Percentiles rank a stretch among this genome's conserved stretches.
phyloP scores from a whole-genome alignment of 2,113 vertebrate species.

The Labeo catla region DNA sequence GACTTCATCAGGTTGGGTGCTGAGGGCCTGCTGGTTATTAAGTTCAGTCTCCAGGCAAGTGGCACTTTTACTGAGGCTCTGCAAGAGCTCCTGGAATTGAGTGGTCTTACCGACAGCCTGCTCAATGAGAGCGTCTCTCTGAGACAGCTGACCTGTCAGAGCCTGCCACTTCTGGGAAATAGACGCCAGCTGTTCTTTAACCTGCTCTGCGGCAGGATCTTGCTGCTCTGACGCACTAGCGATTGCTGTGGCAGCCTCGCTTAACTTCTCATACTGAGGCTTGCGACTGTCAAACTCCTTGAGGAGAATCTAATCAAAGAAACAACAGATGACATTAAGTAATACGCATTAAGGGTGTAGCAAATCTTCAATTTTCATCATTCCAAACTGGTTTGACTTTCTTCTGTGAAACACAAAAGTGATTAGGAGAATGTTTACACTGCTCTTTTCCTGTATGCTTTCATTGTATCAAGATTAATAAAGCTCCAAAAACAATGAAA shows the following conservation, averaged over 20 bases:
- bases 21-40: conserved; percentile 78
- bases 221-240: conserved; percentile 80
- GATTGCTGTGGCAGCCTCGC: conserved; percentile 80
- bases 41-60: conserved; percentile 81
- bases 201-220: conserved; percentile 75
- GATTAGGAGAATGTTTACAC: not conserved
- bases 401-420: not conserved
- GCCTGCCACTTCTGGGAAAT: conserved; percentile 89
- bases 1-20: conserved; percentile 85
- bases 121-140: conserved; percentile 85
- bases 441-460: too few species aligned
- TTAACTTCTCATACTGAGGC: conserved; percentile 89
- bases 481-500: not conserved
- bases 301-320: conserved; percentile 85
- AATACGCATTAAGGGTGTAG: not conserved
- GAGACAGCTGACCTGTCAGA: conserved; percentile 85
- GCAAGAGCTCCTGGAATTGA: conserved; percentile 86
- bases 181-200: conserved; percentile 81
- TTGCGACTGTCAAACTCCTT: conserved; percentile 95
- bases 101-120: conserved; percentile 87
- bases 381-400: not conserved
- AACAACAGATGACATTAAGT: not conserved
- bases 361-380: not conserved
- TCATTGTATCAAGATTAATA: not conserved
- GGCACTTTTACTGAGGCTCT: conserved; percentile 78